Conservation (phyloP, 2,888 invertebrate species). For the Habroteleia sp. region DNA sequence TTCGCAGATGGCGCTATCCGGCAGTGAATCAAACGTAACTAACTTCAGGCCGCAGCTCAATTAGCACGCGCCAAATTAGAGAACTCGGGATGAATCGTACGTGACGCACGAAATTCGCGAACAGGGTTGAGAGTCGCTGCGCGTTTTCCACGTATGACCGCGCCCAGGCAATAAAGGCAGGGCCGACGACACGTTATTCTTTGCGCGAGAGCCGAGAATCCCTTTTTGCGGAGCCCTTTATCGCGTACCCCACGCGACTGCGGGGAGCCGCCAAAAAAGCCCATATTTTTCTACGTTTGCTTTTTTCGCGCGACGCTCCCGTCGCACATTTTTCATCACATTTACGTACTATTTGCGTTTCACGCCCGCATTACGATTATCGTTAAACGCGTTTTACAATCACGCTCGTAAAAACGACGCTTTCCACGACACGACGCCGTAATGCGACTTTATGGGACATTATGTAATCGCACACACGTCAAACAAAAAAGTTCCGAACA, state of each 20-base stretch:
- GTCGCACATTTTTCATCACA: constrained; percentile 37
- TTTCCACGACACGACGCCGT: constrained; percentile 7
- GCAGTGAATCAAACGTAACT: constrained; percentile 54
- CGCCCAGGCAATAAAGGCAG: constrained; percentile 9
- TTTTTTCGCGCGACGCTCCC: constrained; percentile 8
- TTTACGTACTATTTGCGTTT: constrained; percentile 42
- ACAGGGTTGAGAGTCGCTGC: constrained; percentile 11
- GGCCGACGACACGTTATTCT: constrained; percentile 8
- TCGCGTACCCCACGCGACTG: constrained; percentile 1
- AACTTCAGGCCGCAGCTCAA: constrained; percentile 53
- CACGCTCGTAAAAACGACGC: constrained; percentile 59
- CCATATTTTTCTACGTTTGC: constrained; percentile 25
- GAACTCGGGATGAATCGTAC: neutral
- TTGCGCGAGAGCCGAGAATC: neutral
- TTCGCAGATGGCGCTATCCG: constrained; percentile 46
- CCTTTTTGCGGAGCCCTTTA: constrained; percentile 18
- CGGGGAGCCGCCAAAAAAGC: constrained; percentile 7
- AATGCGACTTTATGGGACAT: constrained; percentile 20
- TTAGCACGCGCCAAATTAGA: constrained; percentile 38
- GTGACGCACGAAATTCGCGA: constrained; percentile 4
- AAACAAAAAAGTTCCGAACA: constrained; percentile 2
- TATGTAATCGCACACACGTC: constrained; percentile 23
- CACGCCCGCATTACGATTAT: constrained; percentile 60
- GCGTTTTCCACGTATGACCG: constrained; percentile 7
- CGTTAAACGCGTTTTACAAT: constrained; percentile 66